Evolutionary conservation across 2,888 invertebrate genomes (phyloP), one percentile per base, ranked within the genome.

Genomic region (Drosophila neoperkinsi): DNA sequence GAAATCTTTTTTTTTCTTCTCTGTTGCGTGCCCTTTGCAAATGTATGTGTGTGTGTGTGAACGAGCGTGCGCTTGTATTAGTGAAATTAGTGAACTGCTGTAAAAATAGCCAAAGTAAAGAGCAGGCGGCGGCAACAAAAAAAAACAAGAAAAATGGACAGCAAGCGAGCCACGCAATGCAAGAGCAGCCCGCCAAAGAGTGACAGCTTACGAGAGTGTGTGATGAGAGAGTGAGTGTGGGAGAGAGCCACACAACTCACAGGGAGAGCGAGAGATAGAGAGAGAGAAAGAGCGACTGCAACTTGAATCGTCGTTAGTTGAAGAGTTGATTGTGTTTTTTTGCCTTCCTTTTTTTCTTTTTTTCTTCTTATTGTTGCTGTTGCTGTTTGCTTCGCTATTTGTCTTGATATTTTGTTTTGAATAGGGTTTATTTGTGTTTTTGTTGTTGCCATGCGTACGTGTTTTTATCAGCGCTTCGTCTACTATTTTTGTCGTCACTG

Each of bases 361-460:
- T 49, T 63, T 49, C 60, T 72, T 72, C 49, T 77, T 68, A 53
- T 67, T 71, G 49, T 34, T 71, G 51, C 52, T 58, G 68, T 51
- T 64, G 69, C 62, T 67, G 70, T 52, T 16, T 74, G 59, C 63
- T 52, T 57, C 56, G 72, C 61, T 68, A 72, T 79, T 79, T 80
- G 88, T 78, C 86, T 77, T 79, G 80, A 84, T 86, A 81, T 86
- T 83, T 88, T 85, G 87, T 88, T 88, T 86, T 86, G 88, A 81
- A 83, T 85, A 77, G 71, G 73, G 73, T 73, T 73, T 76, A 71
- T 77, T 65, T 59, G 28, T 59, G 51, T 64, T 69, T 53, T 50
- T 76, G 67, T 57, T 72, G 73, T 70, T 70, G 53, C 49, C 50
- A 52, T 38, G 59, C 66, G 70, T 81, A 78, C 63, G 74, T 81